Percentiles rank a stretch among this genome's conserved stretches.
Evolutionary conservation across 2,797 vertebrate species (phyloP).

Genomic region (Chromis chromis): DNA sequence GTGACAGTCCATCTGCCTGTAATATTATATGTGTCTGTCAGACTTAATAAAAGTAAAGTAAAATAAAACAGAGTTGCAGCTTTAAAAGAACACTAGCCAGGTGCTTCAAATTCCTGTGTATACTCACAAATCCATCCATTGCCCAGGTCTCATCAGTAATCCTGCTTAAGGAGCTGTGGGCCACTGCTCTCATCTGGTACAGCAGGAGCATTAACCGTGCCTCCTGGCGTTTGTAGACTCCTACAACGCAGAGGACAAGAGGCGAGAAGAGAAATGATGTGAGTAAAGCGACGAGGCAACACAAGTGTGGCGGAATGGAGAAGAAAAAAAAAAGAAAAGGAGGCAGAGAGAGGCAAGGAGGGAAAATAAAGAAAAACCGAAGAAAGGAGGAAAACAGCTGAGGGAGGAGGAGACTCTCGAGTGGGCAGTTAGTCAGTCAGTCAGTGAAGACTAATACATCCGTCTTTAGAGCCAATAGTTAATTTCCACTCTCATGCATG

Average conservation of each 20-base stretch:
- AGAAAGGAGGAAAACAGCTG: slow-evolving; percentile 1
- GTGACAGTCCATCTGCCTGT: slow-evolving; percentile 11
- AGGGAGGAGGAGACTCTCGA: slow-evolving; percentile 46
- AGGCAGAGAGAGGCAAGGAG: background rate
- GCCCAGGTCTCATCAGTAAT: slow-evolving; percentile 94
- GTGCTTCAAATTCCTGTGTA: slow-evolving; percentile 51
- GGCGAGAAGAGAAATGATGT: slow-evolving; percentile 35
- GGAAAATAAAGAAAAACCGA: background rate
- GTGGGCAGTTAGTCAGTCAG: slow-evolving; percentile 58
- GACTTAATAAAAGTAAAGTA: slow-evolving; percentile 3
- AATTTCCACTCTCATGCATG: slow-evolving; percentile 79
- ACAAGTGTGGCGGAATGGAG: slow-evolving; percentile 10
- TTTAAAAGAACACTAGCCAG: slow-evolving; percentile 33
- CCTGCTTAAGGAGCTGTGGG: slow-evolving; percentile 89
- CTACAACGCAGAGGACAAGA: slow-evolving; percentile 76
- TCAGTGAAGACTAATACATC: slow-evolving; percentile 57
- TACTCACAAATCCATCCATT: slow-evolving; percentile 98
- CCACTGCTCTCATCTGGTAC: slow-evolving; percentile 90
- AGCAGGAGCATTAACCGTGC: slow-evolving; percentile 92
- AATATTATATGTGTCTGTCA: slow-evolving; percentile 39
- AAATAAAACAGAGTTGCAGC: slow-evolving; percentile 32
- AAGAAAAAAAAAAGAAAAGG: background rate
- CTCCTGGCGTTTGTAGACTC: slow-evolving; percentile 95
- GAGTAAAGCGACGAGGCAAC: slow-evolving; percentile 43
- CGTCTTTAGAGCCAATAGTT: slow-evolving; percentile 71